These are phyloP conservation scores for Beris chalybata DNA, from an alignment of 2,888 invertebrate genomes.

Conservation along the genomic window DNA sequence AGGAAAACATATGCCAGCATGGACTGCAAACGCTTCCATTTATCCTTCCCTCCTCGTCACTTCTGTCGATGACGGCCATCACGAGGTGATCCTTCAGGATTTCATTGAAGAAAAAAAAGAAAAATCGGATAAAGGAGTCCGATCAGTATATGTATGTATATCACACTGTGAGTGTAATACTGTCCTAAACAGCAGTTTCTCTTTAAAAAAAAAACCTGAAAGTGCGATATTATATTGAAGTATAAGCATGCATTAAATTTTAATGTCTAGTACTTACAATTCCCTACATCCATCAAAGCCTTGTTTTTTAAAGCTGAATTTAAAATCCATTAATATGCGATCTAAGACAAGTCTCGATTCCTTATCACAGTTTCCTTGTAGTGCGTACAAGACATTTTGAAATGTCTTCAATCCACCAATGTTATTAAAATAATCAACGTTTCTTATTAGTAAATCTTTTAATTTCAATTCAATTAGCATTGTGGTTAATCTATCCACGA, in stretches of 20 bases:
- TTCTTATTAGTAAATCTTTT: background rate
- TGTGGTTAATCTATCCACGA: constrained; percentile 15
- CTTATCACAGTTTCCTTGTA: background rate
- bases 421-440: background rate
- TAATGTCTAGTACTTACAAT: constrained; percentile 11
- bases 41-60: too few species aligned
- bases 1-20: too few species aligned
- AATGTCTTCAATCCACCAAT: constrained; percentile 4
- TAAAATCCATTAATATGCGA: constrained; percentile 9
- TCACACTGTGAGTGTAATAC: too few species aligned
- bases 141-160: too few species aligned
- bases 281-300: constrained; percentile 3
- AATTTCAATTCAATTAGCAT: background rate
- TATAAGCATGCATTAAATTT: background rate
- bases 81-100: too few species aligned
- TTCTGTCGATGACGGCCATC: too few species aligned
- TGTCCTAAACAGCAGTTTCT: too few species aligned
- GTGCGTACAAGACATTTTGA: background rate
- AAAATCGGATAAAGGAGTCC: too few species aligned
- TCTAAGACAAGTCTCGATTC: background rate
- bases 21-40: too few species aligned
- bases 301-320: constrained; percentile 2
- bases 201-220: too few species aligned
- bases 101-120: too few species aligned
- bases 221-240: background rate